A percentile compares a stretch with the other conserved stretches of the same genome.
Conservation (phyloP, 1,140 invertebrate species). For the Trinorchestia longiramus region DNA sequence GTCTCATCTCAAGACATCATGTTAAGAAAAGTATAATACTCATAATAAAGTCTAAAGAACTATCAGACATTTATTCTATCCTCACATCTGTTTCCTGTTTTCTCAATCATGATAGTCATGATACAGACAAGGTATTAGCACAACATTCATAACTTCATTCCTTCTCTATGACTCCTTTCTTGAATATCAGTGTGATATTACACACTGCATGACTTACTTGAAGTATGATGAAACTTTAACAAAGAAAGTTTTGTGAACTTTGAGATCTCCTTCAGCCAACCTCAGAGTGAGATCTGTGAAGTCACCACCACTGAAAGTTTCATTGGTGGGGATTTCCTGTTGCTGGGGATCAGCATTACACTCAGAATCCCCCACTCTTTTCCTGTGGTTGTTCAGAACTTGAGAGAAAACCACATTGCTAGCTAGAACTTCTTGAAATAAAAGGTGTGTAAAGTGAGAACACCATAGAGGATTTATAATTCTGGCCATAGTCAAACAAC, state of each 20-base stretch:
- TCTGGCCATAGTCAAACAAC: not conserved
- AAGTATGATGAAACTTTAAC: conserved; percentile 29
- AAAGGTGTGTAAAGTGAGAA: not conserved
- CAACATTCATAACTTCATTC: too few species aligned
- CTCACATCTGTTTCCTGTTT: too few species aligned
- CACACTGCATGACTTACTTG: not conserved
- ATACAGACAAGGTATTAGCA: not conserved
- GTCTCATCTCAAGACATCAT: too few species aligned
- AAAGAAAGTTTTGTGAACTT: conserved; percentile 7
- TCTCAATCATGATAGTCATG: not conserved
- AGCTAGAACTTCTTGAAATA: conserved; percentile 13
- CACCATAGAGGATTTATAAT: conserved; percentile 34
- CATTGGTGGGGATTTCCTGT: not conserved
- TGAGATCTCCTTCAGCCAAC: not conserved
- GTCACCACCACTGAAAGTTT: not conserved
- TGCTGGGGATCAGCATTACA: not conserved
- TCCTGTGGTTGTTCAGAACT: not conserved
- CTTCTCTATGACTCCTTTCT: too few species aligned
- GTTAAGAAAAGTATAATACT: too few species aligned
- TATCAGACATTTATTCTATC: too few species aligned
- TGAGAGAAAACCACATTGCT: not conserved
- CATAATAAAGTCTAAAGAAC: too few species aligned
- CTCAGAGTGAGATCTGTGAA: not conserved
- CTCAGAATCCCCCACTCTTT: not conserved
- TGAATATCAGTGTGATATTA: too few species aligned